Evolutionary conservation across 2,113 vertebrate species (phyloP).

Genomic region (Trogon melanurus): DNA sequence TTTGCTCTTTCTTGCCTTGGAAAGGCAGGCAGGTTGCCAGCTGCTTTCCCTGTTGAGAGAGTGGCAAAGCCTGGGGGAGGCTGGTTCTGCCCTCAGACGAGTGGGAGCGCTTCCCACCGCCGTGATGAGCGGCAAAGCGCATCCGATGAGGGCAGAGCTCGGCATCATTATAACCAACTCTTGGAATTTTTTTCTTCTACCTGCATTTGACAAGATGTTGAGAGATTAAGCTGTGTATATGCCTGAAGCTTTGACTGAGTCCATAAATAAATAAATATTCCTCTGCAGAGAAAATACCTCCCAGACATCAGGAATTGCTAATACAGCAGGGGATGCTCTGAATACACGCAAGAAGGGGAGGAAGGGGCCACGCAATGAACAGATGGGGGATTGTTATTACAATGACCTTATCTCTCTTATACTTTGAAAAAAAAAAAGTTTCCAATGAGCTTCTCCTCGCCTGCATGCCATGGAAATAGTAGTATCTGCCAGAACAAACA

Average conservation of each 20-base stretch:
- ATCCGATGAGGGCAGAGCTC: neutral
- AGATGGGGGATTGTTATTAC: conserved; percentile 9
- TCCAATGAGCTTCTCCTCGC: neutral
- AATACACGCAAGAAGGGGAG: neutral
- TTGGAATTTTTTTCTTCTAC: neutral
- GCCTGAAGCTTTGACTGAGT: neutral
- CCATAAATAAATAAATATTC: neutral
- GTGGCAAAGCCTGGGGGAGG: neutral
- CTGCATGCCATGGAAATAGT: conserved; percentile 42
- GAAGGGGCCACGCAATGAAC: neutral
- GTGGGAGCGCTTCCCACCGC: fast-evolving
- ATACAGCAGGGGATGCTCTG: neutral
- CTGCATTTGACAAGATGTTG: neutral
- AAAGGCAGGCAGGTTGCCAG: neutral
- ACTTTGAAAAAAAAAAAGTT: neutral
- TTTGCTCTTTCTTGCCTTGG: neutral
- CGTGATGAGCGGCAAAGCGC: neutral
- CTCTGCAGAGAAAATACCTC: neutral
- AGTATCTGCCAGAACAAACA: conserved; percentile 51
- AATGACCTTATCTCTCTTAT: conserved; percentile 11
- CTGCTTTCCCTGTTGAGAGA: neutral
- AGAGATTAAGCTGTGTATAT: neutral
- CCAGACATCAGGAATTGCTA: neutral
- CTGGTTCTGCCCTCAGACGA: neutral
- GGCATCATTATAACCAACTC: neutral